Percentiles rank a stretch among this genome's conserved stretches.
These are phyloP conservation scores for Alloscopus bannaensis DNA, from an alignment of 2,888 invertebrate species.

Conservation along the genomic window DNA sequence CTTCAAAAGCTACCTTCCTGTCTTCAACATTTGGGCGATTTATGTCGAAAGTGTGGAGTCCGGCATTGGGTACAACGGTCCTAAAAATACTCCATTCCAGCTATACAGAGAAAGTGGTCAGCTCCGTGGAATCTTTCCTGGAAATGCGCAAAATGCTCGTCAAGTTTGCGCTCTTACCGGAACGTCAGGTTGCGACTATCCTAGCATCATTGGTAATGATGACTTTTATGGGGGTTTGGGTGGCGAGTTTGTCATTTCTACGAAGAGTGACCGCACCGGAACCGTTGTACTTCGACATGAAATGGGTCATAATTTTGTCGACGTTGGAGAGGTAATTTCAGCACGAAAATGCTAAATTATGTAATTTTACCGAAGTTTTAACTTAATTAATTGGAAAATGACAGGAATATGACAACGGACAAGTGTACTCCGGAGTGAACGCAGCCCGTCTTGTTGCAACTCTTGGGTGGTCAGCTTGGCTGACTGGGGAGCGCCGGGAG, in stretches of 20 bases:
- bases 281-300: conserved; percentile 66
- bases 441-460: conserved; percentile 39
- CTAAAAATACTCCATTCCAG: conserved; percentile 59
- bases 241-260: conserved; percentile 71
- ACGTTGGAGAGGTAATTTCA: conserved; percentile 57
- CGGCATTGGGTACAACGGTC: conserved; percentile 66
- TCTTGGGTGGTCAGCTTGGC: conserved; percentile 67
- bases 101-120: conserved; percentile 54
- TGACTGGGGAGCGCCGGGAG: conserved; percentile 50
- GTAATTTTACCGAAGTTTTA: background rate
- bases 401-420: conserved; percentile 67
- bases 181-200: conserved; percentile 67
- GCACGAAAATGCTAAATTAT: background rate
- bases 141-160: conserved; percentile 59
- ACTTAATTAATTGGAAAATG: no score
- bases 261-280: conserved; percentile 64
- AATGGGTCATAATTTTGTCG: conserved; percentile 63
- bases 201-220: conserved; percentile 67
- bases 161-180: conserved; percentile 58
- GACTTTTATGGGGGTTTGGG: conserved; percentile 70
- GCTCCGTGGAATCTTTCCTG: conserved; percentile 67
- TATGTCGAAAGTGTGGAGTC: conserved; percentile 64
- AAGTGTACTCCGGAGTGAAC: conserved; percentile 67
- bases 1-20: conserved; percentile 64
- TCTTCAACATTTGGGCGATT: conserved; percentile 72